Evolutionary conservation across 2,113 vertebrate species (phyloP).

Genomic region (Pica pica): DNA sequence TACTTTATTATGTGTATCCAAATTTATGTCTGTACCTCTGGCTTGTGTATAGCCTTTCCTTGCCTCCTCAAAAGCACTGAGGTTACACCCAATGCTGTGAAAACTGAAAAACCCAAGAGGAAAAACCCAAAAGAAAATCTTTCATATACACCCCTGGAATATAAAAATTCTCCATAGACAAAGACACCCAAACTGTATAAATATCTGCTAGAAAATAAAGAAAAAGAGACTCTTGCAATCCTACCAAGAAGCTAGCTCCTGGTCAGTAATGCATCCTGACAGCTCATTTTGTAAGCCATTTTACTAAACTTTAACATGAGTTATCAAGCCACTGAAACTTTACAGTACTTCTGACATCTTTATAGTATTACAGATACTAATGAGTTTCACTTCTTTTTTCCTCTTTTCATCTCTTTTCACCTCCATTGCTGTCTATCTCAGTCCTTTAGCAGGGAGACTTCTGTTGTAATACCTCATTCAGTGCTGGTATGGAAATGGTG

Average conservation of each 20-base stretch:
- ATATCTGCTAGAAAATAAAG: neutral
- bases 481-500: rapidly evolving
- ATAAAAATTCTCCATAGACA: neutral
- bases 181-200: neutral
- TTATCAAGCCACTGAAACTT: neutral
- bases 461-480: neutral
- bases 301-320: neutral
- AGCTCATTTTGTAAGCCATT: neutral
- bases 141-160: rapidly evolving
- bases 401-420: neutral
- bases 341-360: neutral
- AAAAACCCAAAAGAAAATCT: neutral
- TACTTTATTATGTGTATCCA: neutral
- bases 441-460: neutral
- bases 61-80: neutral
- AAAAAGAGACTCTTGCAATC: neutral
- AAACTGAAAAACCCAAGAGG: neutral
- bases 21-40: neutral
- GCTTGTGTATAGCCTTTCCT: neutral
- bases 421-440: neutral
- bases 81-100: neutral
- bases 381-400: neutral
- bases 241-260: neutral
- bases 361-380: neutral
- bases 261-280: neutral